Percentiles rank a stretch among this genome's conserved stretches.
Conservation (phyloP, 2,888 invertebrate species). For the Parnassius smintheus region DNA sequence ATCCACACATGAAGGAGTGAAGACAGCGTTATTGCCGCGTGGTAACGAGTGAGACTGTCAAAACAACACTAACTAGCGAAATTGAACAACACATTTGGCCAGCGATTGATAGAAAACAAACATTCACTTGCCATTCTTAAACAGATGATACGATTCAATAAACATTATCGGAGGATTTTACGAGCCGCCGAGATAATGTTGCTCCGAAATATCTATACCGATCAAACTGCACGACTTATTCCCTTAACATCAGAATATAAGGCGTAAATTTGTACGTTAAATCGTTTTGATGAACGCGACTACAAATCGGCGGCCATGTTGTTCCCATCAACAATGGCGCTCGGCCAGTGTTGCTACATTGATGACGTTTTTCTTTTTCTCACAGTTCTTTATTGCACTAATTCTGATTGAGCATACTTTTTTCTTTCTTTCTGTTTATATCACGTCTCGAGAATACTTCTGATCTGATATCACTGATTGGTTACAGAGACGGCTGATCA, state of each 20-base stretch:
- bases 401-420: conserved; percentile 58
- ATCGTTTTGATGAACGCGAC: conserved; percentile 46
- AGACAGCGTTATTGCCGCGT: conserved; percentile 68
- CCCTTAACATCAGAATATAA: conserved; percentile 45
- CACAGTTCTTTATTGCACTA: conserved; percentile 51
- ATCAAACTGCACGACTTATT: conserved; percentile 42
- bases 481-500: conserved; percentile 25
- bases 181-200: conserved; percentile 68
- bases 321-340: conserved; percentile 54
- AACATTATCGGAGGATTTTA: conserved; percentile 70
- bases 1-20: conserved; percentile 50
- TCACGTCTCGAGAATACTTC: conserved; percentile 24
- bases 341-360: conserved; percentile 54
- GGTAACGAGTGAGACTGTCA: conserved; percentile 72
- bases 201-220: conserved; percentile 53
- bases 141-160: conserved; percentile 68
- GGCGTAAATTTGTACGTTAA: conserved; percentile 50
- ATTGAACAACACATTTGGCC: conserved; percentile 68
- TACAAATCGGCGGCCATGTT: conserved; percentile 52
- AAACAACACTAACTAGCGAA: conserved; percentile 74
- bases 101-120: conserved; percentile 77
- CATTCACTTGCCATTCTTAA: conserved; percentile 70
- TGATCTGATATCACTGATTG: conserved; percentile 29
- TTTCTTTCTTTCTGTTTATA: conserved; percentile 41
- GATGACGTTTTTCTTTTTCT: conserved; percentile 51